Evolutionary conservation across 2,888 invertebrate genomes (phyloP), one percentile per base, ranked within the genome.

Genomic region (Caenorhabditis sinica): DNA sequence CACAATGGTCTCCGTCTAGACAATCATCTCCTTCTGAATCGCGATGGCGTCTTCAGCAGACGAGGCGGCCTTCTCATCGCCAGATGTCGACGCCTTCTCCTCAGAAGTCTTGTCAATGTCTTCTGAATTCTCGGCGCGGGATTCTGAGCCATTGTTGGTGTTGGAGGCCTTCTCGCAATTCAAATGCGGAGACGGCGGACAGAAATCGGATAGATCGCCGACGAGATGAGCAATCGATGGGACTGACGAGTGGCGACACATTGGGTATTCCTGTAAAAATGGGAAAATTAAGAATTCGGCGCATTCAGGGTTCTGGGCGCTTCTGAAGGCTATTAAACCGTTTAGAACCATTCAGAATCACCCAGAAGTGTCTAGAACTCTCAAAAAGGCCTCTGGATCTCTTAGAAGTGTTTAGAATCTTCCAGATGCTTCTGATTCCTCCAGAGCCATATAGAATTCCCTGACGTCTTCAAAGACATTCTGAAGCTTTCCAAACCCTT

Each of bases 171-270:
- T 69, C 8, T 45, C 45, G 8, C 36, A n/a, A n/a, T n/a, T 30
- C 43, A 36, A 63, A 5, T 40, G 74, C 53, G 15, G 79, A 53
- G 17, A 79, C 65, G 45, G 74, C n/a, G 76, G 74, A 28, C 80
- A 80, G n/a, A 84, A 75, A 20, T 84, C 84, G 3, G 80, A 75
- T 1, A 76, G 40, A 45, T 81, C 80, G 1, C 56, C 63, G 36
- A 84, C 84, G 4, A 84, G 49, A 53, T 84, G 80, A 45, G 80
- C 73, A 15, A 84, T 58, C 6, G 83, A 83, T 4, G 83, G 83
- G 17, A 83, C 79, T 0, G 83, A 83, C 8, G 73, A 74, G 49
- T 83, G 83, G 30, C 83, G 83, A 17, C 79, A 83, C 53, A 83
- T 33, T 45, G 83, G 83, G 20, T 73, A 79, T 23, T 83, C 73